Evolutionary conservation across 2,113 vertebrate genomes (phyloP).

Genomic region (Pelobates fuscus): DNA sequence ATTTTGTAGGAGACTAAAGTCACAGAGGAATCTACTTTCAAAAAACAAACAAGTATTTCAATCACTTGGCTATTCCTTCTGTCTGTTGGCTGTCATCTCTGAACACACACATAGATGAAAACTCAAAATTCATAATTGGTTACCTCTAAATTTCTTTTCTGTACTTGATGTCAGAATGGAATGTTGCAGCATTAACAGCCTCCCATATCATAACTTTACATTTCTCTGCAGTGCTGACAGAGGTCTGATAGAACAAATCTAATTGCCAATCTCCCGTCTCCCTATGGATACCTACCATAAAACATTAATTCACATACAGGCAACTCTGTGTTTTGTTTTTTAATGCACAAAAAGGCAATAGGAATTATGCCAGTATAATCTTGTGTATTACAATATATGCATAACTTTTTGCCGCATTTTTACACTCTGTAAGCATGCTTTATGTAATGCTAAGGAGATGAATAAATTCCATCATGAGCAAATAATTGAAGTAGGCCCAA

Average conservation of each 20-base stretch:
- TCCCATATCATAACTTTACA: not conserved
- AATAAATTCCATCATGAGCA: too few relatives aligned
- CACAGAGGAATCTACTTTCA: not conserved
- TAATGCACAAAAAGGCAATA: too few relatives aligned
- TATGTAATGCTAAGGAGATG: too few relatives aligned
- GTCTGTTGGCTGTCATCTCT: conserved; percentile 22
- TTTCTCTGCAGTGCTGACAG: not conserved
- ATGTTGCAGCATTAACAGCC: not conserved
- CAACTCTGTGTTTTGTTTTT: too few relatives aligned
- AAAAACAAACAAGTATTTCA: conserved; percentile 10
- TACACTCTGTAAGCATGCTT: too few relatives aligned
- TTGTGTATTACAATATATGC: too few relatives aligned
- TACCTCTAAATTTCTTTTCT: conserved; percentile 26
- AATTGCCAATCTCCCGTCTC: not conserved
- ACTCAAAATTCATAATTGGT: conserved; percentile 35
- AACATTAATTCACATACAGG: too few relatives aligned
- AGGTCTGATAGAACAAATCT: not conserved
- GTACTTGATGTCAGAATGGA: conserved; percentile 31
- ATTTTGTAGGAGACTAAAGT: too few relatives aligned
- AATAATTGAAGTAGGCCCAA: too few relatives aligned
- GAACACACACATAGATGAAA: conserved; percentile 42
- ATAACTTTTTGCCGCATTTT: too few relatives aligned
- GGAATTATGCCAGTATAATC: too few relatives aligned
- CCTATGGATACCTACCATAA: not conserved
- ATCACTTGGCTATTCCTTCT: conserved; percentile 3